A percentile compares a stretch with the other conserved stretches of the same genome.
Conservation (phyloP, 2,888 invertebrate genomes). For the Selenia dentaria region DNA sequence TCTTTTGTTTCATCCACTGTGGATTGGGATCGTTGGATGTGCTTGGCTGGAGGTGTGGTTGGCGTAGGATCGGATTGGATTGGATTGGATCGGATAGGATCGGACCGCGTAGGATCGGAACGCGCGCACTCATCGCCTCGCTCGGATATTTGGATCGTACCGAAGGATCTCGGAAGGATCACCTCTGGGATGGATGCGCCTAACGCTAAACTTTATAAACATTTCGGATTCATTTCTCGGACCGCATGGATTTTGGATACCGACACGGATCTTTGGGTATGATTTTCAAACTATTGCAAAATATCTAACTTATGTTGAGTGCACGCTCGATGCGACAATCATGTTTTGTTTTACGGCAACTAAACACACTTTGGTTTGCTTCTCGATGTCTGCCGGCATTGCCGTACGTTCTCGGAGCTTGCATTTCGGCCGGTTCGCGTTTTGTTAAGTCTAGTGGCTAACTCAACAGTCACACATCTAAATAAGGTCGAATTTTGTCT, state of each 20-base stretch:
- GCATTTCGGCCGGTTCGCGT: neutral
- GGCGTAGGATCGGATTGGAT: constrained; percentile 50
- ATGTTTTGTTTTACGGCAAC: constrained; percentile 57
- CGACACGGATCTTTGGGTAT: constrained; percentile 76
- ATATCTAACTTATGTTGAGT: constrained; percentile 70
- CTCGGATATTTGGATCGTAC: constrained; percentile 56
- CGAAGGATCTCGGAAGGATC: constrained; percentile 50
- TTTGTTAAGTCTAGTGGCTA: neutral
- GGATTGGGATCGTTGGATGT: constrained; percentile 77
- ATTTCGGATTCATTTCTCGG: constrained; percentile 39
- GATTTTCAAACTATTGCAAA: constrained; percentile 73
- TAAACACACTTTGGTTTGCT: constrained; percentile 57
- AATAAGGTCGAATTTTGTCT: too few species aligned
- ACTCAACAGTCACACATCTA: too few species aligned
- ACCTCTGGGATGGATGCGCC: constrained; percentile 30
- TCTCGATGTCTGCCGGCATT: constrained; percentile 49
- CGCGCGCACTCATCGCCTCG: constrained; percentile 39
- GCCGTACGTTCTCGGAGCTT: constrained; percentile 1
- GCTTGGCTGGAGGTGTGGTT: constrained; percentile 52
- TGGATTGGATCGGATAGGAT: constrained; percentile 30
- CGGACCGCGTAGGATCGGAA: constrained; percentile 36
- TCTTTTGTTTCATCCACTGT: constrained; percentile 85
- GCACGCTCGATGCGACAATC: constrained; percentile 72
- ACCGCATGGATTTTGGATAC: constrained; percentile 26
- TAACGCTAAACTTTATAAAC: constrained; percentile 35